Base-by-base conservation (phyloP, 2,113 vertebrate genomes). In the Antechinus stuartii region DNA sequence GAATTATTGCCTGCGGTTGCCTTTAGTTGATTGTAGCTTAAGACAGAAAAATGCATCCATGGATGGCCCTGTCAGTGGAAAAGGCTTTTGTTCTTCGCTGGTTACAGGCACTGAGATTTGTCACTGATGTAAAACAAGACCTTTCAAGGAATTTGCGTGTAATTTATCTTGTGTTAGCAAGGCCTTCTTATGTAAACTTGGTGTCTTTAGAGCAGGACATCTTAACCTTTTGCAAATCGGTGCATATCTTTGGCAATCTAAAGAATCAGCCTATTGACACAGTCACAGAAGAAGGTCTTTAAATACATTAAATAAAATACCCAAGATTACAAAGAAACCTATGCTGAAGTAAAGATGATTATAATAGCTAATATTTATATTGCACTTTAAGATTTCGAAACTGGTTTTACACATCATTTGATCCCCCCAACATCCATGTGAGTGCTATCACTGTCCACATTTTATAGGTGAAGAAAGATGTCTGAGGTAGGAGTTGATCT, bases 101-200 rank as follows among this genome's bases (percentile, higher is more conserved):
- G 50, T 93, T 94, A 16, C 92, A 96, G 91, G 94, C 91, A 95
- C 96, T 76, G 49, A 52, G 42, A 93, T 27, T 94, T 96, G 68
- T 97, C 92, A 96, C 93, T 90, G 42, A 47, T 97, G 76, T 30
- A 47, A 54, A 30, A 93, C 89, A 91, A 97, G 97, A 91, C 0
- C 7, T 94, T 96, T 90, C 49, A 30, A 96, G 84, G 76, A 61
- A 96, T 94, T 95, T 96, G 91, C 97, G 91, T 49, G 91, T 30
- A 76, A 89, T 61, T 98, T 97, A 96, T 53, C 68, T 97, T 46
- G 98, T 97, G 96, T 95, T 96, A 96, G 90, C 96, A 96, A 94
- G 89, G 95, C 76, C 52, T 97, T 97, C 96, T 98, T 93, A 97
- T 97, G 91, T 94, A 97, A 97, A 97, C 94, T 94, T 96, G 54